These are phyloP conservation scores for Nesogale talazaci DNA, from an alignment of 2,113 vertebrate genomes.

Conservation along the genomic window DNA sequence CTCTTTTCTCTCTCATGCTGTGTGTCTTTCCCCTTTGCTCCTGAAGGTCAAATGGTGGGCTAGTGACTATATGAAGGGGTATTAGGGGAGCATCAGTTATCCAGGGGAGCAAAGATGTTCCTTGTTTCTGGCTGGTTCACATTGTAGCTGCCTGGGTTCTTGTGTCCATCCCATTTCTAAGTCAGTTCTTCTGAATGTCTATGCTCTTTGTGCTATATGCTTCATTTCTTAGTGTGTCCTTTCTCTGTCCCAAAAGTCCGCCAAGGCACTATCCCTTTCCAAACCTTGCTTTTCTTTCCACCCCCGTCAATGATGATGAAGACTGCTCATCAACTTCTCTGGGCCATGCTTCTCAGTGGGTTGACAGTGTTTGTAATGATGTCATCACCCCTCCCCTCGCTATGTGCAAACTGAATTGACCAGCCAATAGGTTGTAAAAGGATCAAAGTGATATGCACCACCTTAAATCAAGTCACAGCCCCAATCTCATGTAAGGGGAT, in stretches of 20 bases:
- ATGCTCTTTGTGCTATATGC: neutral
- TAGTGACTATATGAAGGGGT: neutral
- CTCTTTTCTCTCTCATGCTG: neutral
- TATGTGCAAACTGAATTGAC: too few relatives aligned
- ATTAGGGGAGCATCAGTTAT: neutral
- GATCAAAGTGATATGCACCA: too few relatives aligned
- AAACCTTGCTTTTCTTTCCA: neutral
- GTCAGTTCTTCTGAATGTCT: neutral
- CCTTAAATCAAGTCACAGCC: too few relatives aligned
- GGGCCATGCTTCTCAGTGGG: too few relatives aligned
- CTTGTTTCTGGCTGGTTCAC: neutral
- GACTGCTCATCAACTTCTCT: too few relatives aligned
- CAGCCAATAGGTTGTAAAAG: too few relatives aligned
- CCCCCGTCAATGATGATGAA: neutral
- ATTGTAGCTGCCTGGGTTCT: neutral
- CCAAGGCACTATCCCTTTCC: constrained; percentile 10
- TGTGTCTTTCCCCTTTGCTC: neutral
- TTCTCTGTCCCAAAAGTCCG: neutral
- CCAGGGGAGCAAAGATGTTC: neutral
- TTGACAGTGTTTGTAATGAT: too few relatives aligned
- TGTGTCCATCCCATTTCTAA: neutral
- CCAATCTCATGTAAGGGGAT: too few relatives aligned
- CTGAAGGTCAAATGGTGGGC: neutral
- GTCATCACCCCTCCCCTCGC: too few relatives aligned
- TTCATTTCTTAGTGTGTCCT: neutral